These are phyloP conservation scores for Apostichopus californicus DNA, from an alignment of 35 echinoderm and acorn worm species.

Conservation along the genomic window DNA sequence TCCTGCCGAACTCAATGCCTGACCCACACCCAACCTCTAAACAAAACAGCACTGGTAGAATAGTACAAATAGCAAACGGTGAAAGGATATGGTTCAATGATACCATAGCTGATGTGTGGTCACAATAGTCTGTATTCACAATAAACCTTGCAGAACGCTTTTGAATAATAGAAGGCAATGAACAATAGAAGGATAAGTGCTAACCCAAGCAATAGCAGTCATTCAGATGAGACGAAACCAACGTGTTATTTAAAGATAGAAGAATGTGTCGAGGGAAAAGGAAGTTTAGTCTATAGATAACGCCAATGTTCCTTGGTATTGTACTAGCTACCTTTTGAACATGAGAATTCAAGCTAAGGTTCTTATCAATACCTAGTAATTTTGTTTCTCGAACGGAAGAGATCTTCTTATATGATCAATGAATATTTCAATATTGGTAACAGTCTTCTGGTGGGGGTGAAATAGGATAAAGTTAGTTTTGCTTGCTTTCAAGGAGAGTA, in stretches of 20 bases:
- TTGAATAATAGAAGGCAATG: background rate
- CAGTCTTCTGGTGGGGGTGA: background rate
- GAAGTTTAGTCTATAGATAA: slow-evolving; percentile 17
- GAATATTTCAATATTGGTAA: background rate
- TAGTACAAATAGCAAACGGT: too few species aligned
- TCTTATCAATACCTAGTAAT: slow-evolving; percentile 16
- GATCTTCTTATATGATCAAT: background rate
- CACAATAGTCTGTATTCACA: background rate
- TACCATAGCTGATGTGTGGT: background rate
- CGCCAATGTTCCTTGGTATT: slow-evolving; percentile 33
- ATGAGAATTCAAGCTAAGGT: slow-evolving; percentile 20
- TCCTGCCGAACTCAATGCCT: too few species aligned
- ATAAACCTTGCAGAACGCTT: background rate
- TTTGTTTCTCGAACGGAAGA: slow-evolving; percentile 21
- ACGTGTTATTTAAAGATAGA: background rate
- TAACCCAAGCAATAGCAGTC: background rate
- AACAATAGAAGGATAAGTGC: background rate
- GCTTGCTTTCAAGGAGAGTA: too few species aligned
- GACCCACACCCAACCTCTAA: too few species aligned
- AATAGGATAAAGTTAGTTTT: background rate
- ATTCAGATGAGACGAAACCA: background rate
- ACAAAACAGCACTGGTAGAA: too few species aligned
- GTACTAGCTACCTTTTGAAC: background rate
- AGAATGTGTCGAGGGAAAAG: slow-evolving; percentile 18
- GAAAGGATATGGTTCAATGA: too few species aligned